Evolutionary conservation across 2,888 invertebrate genomes (phyloP).

Genomic region (Torymus tubicola): DNA sequence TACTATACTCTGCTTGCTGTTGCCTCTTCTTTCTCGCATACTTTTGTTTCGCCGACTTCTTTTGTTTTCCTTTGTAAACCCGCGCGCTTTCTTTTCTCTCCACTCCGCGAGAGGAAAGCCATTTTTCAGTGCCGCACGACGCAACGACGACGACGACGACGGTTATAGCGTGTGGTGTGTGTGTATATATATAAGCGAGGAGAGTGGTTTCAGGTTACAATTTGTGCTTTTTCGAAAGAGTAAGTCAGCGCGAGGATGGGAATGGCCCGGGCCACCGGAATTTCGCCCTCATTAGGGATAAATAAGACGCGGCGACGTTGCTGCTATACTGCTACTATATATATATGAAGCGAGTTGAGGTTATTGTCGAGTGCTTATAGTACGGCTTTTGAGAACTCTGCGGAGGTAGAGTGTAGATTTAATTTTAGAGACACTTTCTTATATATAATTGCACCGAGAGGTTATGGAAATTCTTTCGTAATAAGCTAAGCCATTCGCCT

Average conservation of each 20-base stretch:
- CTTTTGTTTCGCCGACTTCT: slow-evolving; percentile 24
- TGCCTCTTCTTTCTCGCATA: not conserved
- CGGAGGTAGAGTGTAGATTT: no score
- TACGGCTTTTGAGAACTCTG: not conserved
- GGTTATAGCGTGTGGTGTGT: slow-evolving; percentile 4
- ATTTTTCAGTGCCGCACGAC: no score
- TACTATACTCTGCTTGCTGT: no score
- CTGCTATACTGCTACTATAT: no score
- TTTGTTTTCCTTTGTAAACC: slow-evolving; percentile 9
- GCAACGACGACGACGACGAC: not conserved
- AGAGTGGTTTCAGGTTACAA: slow-evolving; percentile 25
- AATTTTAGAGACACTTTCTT: no score
- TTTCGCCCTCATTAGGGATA: slow-evolving; percentile 29
- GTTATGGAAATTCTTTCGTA: no score
- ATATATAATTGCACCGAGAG: no score
- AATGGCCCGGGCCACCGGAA: slow-evolving; percentile 15
- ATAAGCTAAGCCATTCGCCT: no score
- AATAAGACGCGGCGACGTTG: slow-evolving; percentile 3
- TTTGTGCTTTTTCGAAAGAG: slow-evolving; percentile 21
- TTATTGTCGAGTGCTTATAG: not conserved
- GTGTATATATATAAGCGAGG: no score
- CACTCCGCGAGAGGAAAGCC: slow-evolving; percentile 24
- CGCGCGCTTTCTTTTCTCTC: not conserved
- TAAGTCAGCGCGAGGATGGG: not conserved
- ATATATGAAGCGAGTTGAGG: not conserved